phyloP scores from a whole-genome alignment of 2,113 vertebrate genomes.

The Zosterops hypoxanthus region DNA sequence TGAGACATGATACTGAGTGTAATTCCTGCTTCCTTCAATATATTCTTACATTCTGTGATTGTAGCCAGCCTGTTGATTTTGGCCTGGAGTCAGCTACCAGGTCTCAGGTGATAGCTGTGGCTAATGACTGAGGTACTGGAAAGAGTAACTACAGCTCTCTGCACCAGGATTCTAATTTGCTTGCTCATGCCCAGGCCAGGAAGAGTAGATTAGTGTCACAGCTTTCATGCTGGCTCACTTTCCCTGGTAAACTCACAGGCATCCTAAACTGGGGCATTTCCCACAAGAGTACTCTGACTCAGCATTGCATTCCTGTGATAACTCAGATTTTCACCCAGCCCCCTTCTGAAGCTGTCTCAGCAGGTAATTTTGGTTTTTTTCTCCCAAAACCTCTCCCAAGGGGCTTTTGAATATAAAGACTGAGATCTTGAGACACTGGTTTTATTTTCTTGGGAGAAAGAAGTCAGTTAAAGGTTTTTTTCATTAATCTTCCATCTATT shows the following conservation, averaged over 20 bases:
- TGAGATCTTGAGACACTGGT: neutral
- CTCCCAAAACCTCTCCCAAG: neutral
- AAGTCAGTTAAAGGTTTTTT: neutral
- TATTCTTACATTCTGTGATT: neutral
- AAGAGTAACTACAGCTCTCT: neutral
- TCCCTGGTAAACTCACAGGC: neutral
- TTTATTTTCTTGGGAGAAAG: neutral
- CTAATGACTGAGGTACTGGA: neutral
- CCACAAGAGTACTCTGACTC: neutral
- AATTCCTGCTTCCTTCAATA: neutral
- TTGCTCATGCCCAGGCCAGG: neutral
- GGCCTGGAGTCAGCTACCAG: neutral
- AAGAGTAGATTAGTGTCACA: neutral
- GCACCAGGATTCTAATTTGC: neutral
- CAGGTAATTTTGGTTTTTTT: neutral
- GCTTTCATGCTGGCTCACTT: neutral
- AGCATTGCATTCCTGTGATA: neutral
- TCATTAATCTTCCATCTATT: neutral
- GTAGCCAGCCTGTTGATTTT: neutral
- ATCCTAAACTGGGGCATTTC: neutral
- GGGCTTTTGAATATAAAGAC: neutral
- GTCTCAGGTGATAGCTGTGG: neutral
- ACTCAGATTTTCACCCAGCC: neutral
- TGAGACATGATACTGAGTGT: neutral
- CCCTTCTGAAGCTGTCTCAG: neutral